Evolutionary conservation across 2,797 vertebrate species (phyloP).

Genomic region (Eutrigla gurnardus): DNA sequence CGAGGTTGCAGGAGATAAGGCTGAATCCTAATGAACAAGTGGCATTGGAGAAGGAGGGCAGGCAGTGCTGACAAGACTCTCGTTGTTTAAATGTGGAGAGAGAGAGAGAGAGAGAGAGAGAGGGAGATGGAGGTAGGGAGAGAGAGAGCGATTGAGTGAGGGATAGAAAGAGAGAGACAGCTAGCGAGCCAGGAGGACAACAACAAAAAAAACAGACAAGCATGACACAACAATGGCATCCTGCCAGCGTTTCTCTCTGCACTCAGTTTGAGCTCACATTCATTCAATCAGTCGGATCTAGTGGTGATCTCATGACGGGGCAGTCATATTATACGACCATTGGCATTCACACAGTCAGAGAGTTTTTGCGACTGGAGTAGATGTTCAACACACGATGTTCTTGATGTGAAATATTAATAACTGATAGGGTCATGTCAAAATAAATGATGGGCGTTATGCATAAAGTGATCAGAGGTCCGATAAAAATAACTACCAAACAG

Average conservation of each 20-base stretch:
- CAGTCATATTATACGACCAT: too few relatives aligned
- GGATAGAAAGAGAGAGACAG: not conserved
- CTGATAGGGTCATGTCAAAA: too few relatives aligned
- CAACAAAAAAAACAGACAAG: slow-evolving; percentile 34
- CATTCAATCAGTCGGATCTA: not conserved
- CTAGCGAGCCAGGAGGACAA: slow-evolving; percentile 25
- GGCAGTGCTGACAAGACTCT: slow-evolving; percentile 74
- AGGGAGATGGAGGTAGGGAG: slow-evolving; percentile 23
- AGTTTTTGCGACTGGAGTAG: too few relatives aligned
- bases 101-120: slow-evolving; percentile 51
- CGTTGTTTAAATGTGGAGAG: slow-evolving; percentile 70
- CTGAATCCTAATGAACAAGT: slow-evolving; percentile 80
- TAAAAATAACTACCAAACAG: too few relatives aligned
- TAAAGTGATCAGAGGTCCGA: too few relatives aligned
- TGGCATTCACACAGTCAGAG: too few relatives aligned
- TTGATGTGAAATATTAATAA: too few relatives aligned
- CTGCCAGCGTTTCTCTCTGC: not conserved
- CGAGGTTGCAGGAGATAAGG: slow-evolving; percentile 23
- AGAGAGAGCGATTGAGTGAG: slow-evolving; percentile 14
- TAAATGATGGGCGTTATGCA: too few relatives aligned
- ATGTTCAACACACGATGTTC: too few relatives aligned
- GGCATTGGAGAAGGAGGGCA: slow-evolving; percentile 48
- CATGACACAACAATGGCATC: slow-evolving; percentile 27
- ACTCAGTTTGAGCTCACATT: slow-evolving; percentile 32
- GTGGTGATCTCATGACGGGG: too few relatives aligned